Evolutionary conservation across 1,140 invertebrate species (phyloP).

Genomic region (Holcopasites calliopsidis): DNA sequence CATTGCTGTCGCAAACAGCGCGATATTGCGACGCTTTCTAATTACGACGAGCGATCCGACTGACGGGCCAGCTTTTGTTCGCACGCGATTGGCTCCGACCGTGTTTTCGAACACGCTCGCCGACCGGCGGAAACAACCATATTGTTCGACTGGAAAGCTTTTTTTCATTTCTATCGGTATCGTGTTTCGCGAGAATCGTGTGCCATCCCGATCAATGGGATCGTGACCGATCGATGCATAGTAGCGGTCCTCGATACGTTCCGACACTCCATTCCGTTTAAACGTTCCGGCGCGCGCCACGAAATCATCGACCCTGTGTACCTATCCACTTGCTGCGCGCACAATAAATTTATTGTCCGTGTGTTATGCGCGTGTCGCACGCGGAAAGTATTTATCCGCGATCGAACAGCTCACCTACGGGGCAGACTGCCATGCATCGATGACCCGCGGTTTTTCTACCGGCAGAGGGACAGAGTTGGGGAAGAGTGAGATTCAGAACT

Average conservation of each 20-base stretch:
- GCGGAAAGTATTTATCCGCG: not conserved
- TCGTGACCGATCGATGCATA: slow-evolving; percentile 17
- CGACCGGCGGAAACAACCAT: slow-evolving; percentile 25
- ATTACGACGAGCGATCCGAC: slow-evolving; percentile 42
- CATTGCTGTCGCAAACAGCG: slow-evolving; percentile 34
- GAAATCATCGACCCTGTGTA: not conserved
- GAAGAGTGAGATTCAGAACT: slow-evolving; percentile 5
- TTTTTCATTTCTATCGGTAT: slow-evolving; percentile 25
- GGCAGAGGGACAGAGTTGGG: slow-evolving; percentile 23
- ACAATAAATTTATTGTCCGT: not conserved
- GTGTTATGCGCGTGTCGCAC: not conserved
- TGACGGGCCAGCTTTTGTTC: slow-evolving; percentile 33
- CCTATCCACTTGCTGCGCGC: not conserved
- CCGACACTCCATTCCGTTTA: too few species aligned
- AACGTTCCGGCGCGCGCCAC: not conserved
- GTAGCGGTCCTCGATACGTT: not conserved
- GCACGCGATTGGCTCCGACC: not conserved
- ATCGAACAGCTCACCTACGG: too few species aligned
- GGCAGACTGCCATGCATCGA: not conserved
- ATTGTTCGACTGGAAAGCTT: slow-evolving; percentile 6
- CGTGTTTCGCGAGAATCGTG: not conserved
- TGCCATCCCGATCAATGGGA: not conserved
- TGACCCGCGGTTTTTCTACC: not conserved
- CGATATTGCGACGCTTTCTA: slow-evolving; percentile 31
- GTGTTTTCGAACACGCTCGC: slow-evolving; percentile 16